These are phyloP conservation scores for Coenonympha arcania DNA, from an alignment of 2,888 invertebrate genomes.

Conservation along the genomic window DNA sequence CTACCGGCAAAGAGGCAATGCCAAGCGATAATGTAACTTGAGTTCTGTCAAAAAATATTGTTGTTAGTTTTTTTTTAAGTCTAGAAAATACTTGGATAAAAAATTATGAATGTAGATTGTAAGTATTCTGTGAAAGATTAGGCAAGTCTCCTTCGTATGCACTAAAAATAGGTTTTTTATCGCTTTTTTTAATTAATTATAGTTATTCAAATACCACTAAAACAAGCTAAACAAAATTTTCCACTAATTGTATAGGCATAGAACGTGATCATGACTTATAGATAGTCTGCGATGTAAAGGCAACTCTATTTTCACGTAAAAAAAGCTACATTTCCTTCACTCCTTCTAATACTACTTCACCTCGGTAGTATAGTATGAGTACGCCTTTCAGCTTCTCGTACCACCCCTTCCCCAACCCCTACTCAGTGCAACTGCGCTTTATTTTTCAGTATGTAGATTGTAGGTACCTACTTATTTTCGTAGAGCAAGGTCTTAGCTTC, in stretches of 20 bases:
- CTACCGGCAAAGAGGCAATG: no score
- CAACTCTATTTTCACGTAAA: background rate
- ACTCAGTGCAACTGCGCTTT: slow-evolving; percentile 19
- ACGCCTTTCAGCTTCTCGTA: background rate
- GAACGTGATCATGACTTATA: background rate
- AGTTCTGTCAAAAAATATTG: no score
- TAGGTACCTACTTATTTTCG: no score
- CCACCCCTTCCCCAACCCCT: slow-evolving; percentile 5
- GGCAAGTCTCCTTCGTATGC: no score
- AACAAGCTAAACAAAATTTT: background rate
- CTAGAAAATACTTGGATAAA: no score
- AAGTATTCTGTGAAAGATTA: no score
- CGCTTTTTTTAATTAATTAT: background rate
- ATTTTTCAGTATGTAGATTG: no score
- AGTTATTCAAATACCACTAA: background rate
- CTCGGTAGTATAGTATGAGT: slow-evolving; percentile 10
- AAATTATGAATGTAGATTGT: no score
- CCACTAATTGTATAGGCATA: background rate
- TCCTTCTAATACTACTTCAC: background rate
- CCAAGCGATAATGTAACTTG: no score
- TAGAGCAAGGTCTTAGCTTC: no score
- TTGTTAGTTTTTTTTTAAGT: no score
- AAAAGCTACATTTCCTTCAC: background rate
- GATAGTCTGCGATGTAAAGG: background rate
- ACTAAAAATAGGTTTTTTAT: no score